A percentile compares a stretch with the other conserved stretches of the same genome.
Conservation (phyloP, 2,113 vertebrate species). For the Prietella phreatophila region DNA sequence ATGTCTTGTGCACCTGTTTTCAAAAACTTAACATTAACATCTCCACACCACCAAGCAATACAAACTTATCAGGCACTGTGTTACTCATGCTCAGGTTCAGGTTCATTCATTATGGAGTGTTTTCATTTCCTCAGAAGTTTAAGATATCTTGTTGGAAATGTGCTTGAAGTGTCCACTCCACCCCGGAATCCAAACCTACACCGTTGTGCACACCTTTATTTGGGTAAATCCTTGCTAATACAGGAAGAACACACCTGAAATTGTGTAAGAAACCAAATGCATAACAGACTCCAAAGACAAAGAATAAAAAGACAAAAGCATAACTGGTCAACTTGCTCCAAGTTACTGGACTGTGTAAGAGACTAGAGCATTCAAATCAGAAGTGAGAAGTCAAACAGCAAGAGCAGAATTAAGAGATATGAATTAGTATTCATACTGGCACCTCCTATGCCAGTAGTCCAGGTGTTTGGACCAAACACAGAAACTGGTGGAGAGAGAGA, state of each 20-base stretch:
- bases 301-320: constrained; percentile 12
- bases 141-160: neutral
- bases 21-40: neutral
- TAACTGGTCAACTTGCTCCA: neutral
- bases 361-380: neutral
- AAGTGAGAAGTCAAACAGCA: neutral
- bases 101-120: too few species aligned
- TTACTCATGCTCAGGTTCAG: neutral
- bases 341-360: neutral
- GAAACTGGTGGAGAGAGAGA: neutral
- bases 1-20: neutral
- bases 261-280: neutral
- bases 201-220: neutral
- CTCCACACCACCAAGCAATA: neutral
- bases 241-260: constrained; percentile 5
- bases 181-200: neutral
- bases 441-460: neutral
- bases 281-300: neutral
- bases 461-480: constrained; percentile 3
- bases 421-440: constrained; percentile 4
- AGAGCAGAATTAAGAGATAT: too few species aligned
- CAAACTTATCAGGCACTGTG: too few species aligned
- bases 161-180: neutral
- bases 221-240: neutral
- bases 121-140: neutral